Conservation (phyloP, 1,140 invertebrate genomes). For the Anadara kagoshimensis region DNA sequence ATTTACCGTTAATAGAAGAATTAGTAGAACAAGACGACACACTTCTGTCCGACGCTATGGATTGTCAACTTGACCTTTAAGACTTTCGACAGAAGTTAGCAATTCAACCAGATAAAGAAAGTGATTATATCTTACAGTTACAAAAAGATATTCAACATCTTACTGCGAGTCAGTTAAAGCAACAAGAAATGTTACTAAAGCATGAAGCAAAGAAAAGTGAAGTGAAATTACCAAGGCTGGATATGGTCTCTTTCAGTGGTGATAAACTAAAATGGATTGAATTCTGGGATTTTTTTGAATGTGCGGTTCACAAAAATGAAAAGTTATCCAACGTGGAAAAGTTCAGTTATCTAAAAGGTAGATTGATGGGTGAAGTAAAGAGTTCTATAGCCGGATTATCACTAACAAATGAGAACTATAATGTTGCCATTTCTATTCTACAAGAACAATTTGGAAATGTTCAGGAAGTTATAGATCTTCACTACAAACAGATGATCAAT, state of each 20-base stretch:
- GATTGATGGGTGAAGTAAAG: background rate
- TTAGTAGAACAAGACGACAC: background rate
- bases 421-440: conserved; percentile 5
- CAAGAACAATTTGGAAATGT: conserved; percentile 9
- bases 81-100: background rate
- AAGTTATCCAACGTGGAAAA: conserved; percentile 15
- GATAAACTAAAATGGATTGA: conserved; percentile 3
- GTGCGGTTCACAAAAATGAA: background rate
- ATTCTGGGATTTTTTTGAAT: no score
- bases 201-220: background rate
- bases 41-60: background rate
- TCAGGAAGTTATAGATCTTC: conserved; percentile 1
- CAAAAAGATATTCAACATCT: background rate
- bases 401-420: conserved; percentile 22
- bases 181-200: background rate
- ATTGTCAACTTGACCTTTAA: background rate
- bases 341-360: conserved; percentile 13
- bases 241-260: background rate
- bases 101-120: background rate
- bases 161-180: background rate
- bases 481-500: conserved; percentile 13
- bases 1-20: background rate
- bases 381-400: conserved; percentile 12
- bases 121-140: background rate
- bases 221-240: conserved; percentile 11